Percentiles rank a stretch among this genome's conserved stretches.
These are phyloP conservation scores for Papilio demoleus DNA, from an alignment of 2,888 invertebrate genomes.

Conservation along the genomic window DNA sequence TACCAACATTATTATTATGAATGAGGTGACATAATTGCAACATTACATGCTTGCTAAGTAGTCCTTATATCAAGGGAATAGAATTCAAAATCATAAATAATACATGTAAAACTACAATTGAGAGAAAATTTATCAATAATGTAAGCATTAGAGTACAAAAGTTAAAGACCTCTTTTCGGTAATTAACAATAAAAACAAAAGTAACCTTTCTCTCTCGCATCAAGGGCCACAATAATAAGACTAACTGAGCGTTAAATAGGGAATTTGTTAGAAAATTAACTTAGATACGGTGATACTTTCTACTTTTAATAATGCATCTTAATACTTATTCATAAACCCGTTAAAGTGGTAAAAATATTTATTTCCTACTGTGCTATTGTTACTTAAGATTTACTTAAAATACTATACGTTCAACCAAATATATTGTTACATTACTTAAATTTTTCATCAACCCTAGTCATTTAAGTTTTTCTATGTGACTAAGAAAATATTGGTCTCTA, in stretches of 20 bases:
- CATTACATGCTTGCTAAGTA: constrained; percentile 37
- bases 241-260: constrained; percentile 36
- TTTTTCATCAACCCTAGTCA: too few relatives aligned
- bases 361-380: background rate
- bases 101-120: too few relatives aligned
- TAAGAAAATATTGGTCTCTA: too few relatives aligned
- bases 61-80: constrained; percentile 45
- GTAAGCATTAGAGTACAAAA: too few relatives aligned
- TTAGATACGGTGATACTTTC: constrained; percentile 32
- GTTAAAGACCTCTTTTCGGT: background rate
- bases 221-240: constrained; percentile 33
- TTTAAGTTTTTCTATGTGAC: too few relatives aligned
- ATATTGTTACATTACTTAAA: too few relatives aligned
- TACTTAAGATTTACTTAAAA: background rate
- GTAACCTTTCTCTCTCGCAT: constrained; percentile 29
- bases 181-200: constrained; percentile 2
- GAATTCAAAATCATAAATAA: constrained; percentile 42
- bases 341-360: background rate
- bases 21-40: constrained; percentile 42
- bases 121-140: too few relatives aligned
- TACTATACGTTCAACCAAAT: too few relatives aligned
- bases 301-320: background rate
- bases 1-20: constrained; percentile 43
- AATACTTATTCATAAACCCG: background rate
- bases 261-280: constrained; percentile 26